phyloP scores from a whole-genome alignment of 2,113 vertebrate species.

The Charadrius vociferus region DNA sequence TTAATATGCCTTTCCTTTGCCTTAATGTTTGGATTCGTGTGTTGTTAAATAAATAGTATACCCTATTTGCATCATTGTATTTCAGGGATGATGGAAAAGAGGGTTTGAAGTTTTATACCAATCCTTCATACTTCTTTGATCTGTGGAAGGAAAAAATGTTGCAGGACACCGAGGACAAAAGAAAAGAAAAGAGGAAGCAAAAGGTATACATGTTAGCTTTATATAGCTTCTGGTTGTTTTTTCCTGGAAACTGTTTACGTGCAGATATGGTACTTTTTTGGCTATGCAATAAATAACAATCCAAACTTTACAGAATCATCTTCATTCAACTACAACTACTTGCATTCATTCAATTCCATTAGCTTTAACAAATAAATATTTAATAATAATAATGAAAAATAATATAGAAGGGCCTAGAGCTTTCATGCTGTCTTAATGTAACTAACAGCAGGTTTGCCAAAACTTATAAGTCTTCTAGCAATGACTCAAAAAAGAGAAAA shows the following conservation, averaged over 20 bases:
- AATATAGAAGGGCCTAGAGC: neutral
- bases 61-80: neutral
- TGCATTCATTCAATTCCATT: neutral
- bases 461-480: neutral
- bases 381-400: neutral
- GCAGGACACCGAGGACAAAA: conserved; percentile 97
- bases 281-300: neutral
- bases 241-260: neutral
- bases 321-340: neutral
- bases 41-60: neutral
- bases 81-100: conserved; percentile 96
- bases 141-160: conserved; percentile 99
- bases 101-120: conserved; percentile 97
- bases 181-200: conserved; percentile 97
- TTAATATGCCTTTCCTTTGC: neutral
- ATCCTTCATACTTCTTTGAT: conserved; percentile 98
- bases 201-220: conserved; percentile 80
- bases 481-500: neutral
- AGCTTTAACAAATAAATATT: neutral
- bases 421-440: neutral
- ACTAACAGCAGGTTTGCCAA: neutral
- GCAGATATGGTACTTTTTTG: neutral
- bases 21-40: neutral
- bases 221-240: neutral
- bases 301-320: neutral